Evolutionary conservation across 2,797 vertebrate species (phyloP).

Genomic region (Enteromius anoplus): DNA sequence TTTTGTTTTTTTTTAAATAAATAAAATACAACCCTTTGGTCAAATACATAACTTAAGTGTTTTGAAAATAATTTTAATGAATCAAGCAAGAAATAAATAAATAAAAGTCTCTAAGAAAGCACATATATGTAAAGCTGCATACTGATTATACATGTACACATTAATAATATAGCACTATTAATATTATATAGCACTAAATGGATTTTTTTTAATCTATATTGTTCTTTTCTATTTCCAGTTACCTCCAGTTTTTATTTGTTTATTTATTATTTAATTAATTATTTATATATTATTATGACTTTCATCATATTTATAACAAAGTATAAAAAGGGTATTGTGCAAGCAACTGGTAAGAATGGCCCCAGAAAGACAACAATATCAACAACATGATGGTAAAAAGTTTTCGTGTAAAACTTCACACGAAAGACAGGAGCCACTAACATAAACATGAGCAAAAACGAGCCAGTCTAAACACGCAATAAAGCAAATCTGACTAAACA

Average conservation of each 20-base stretch:
- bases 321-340: neutral
- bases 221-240: neutral
- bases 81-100: neutral
- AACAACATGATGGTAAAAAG: neutral
- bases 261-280: too few species aligned
- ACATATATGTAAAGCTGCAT: neutral
- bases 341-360: neutral
- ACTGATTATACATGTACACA: neutral
- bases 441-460: neutral
- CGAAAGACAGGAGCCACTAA: neutral
- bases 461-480: neutral
- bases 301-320: neutral
- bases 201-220: neutral
- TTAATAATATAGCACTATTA: neutral
- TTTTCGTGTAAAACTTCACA: neutral
- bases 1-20: neutral
- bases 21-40: neutral
- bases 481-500: neutral
- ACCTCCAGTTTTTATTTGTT: neutral
- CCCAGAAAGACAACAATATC: slow-evolving; percentile 15
- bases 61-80: neutral
- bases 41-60: neutral
- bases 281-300: too few species aligned
- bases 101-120: neutral
- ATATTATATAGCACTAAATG: neutral